phyloP scores from a whole-genome alignment of 2,797 vertebrate genomes.

The Catostomus latipinnis region DNA sequence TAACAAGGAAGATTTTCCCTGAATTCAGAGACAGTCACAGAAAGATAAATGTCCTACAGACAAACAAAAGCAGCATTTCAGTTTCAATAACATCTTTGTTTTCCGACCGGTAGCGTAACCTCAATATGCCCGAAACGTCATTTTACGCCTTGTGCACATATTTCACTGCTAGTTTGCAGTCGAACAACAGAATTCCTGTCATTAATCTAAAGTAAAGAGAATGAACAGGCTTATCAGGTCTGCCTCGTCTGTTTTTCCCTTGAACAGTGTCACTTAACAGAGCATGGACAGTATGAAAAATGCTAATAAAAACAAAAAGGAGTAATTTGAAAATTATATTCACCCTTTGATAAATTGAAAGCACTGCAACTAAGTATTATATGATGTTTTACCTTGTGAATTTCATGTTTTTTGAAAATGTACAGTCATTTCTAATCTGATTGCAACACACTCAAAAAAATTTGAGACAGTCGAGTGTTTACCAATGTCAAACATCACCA shows the following conservation, averaged over 20 bases:
- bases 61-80: constrained; percentile 4
- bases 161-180: neutral
- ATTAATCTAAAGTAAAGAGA: neutral
- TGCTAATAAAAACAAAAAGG: no score
- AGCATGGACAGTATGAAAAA: constrained; percentile 4
- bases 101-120: neutral
- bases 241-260: neutral
- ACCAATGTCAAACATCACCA: no score
- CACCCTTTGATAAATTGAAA: no score
- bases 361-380: no score
- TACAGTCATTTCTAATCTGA: no score
- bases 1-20: neutral
- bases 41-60: constrained; percentile 4
- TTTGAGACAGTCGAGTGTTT: no score
- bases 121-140: neutral
- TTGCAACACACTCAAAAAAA: no score
- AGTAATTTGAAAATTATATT: no score
- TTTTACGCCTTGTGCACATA: neutral
- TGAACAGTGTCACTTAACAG: constrained; percentile 47
- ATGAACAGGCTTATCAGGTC: neutral
- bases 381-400: no score
- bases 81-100: neutral
- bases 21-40: neutral
- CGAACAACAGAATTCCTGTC: neutral
- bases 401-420: no score